phyloP scores from a whole-genome alignment of 2,113 vertebrate species.

The Ibidorhyncha struthersii region DNA sequence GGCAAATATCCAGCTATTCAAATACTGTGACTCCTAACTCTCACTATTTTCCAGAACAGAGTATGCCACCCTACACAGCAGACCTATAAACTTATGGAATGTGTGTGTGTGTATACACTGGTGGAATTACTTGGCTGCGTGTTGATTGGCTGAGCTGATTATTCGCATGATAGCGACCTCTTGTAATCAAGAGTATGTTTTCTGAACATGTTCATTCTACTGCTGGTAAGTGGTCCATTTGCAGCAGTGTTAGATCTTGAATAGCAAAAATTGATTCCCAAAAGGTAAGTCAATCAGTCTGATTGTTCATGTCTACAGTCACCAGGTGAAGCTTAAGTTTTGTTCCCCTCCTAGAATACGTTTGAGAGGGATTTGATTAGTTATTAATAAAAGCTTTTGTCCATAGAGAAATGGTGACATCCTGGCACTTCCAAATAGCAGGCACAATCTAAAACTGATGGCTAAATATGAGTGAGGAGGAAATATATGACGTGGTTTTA shows the following conservation, averaged over 20 bases:
- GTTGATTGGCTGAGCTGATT: neutral
- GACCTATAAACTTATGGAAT: neutral
- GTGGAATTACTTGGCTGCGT: neutral
- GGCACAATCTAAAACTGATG: neutral
- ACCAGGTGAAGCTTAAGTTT: neutral
- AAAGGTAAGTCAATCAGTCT: neutral
- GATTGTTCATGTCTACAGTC: neutral
- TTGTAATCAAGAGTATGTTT: neutral
- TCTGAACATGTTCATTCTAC: neutral
- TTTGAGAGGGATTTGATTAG: neutral
- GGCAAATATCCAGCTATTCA: neutral
- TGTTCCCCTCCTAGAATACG: neutral
- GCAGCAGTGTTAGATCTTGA: neutral
- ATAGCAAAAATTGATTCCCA: neutral
- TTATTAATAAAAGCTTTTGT: neutral
- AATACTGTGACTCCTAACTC: neutral
- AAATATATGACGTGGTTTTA: neutral
- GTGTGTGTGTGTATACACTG: too few species aligned
- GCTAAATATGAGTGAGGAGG: neutral
- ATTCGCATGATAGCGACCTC: neutral
- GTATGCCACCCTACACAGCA: neutral
- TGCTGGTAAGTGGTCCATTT: neutral
- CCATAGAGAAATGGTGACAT: neutral
- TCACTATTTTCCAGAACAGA: neutral
- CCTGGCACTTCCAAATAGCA: neutral